Evolutionary conservation across 2,113 vertebrate species (phyloP).

Genomic region (Barbus barbus): DNA sequence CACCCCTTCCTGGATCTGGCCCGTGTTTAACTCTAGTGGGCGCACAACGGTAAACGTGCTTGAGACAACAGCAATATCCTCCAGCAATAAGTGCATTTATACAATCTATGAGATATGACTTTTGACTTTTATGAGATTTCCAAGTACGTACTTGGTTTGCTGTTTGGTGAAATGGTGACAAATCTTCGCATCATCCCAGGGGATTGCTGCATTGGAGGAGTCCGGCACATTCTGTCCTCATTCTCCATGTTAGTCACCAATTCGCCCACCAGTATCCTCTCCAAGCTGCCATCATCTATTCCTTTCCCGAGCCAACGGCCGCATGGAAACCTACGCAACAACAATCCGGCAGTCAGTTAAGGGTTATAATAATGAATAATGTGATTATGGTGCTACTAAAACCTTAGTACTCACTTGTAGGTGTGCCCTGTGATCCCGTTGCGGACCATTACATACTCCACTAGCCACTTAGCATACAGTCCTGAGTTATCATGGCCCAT

Average conservation of each 20-base stretch:
- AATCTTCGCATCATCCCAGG: slow-evolving; percentile 97
- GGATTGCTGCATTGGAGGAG: slow-evolving; percentile 95
- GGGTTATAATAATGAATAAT: neutral
- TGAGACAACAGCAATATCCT: slow-evolving; percentile 41
- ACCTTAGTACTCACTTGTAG: slow-evolving; percentile 85
- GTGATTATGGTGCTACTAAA: neutral
- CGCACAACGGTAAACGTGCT: slow-evolving; percentile 45
- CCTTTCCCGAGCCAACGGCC: slow-evolving; percentile 97
- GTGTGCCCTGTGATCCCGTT: slow-evolving; percentile 98
- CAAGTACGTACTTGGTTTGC: slow-evolving; percentile 88
- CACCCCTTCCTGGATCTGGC: slow-evolving; percentile 98
- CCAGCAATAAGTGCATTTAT: slow-evolving; percentile 33
- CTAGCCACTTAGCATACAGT: slow-evolving; percentile 96
- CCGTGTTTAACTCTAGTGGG: slow-evolving; percentile 91
- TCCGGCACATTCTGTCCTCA: slow-evolving; percentile 92
- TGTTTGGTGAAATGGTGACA: slow-evolving; percentile 95
- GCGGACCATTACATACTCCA: slow-evolving; percentile 93
- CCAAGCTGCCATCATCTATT: slow-evolving; percentile 95
- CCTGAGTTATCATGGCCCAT: slow-evolving; percentile 98
- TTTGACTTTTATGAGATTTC: neutral
- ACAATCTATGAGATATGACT: neutral
- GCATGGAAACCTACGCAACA: slow-evolving; percentile 86
- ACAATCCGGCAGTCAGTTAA: neutral
- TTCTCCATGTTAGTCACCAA: slow-evolving; percentile 85
- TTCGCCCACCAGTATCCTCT: slow-evolving; percentile 95